Percentiles rank a stretch among this genome's conserved stretches.
Evolutionary conservation across 1,140 invertebrate species (phyloP).

Genomic region (Cherax quadricarinatus): DNA sequence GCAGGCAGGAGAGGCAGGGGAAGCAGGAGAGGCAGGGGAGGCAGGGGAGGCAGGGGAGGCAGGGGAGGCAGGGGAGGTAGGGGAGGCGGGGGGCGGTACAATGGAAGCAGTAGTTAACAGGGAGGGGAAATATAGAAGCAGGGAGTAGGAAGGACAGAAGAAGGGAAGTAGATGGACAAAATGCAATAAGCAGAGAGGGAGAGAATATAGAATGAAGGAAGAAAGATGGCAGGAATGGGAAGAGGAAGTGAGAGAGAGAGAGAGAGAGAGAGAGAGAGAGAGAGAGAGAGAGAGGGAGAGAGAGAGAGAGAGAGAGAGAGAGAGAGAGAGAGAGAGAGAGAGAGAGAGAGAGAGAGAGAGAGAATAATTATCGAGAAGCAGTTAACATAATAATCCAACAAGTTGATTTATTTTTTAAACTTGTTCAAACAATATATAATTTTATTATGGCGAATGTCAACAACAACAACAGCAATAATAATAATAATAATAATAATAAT

Average conservation of each 20-base stretch:
- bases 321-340: background rate
- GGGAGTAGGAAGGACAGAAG: slow-evolving; percentile 5
- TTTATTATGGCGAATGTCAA: too few species aligned
- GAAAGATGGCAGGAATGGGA: too few species aligned
- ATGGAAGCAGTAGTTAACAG: background rate
- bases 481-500: too few species aligned
- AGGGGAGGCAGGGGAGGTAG: too few species aligned
- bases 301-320: background rate
- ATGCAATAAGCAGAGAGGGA: background rate
- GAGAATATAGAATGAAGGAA: too few species aligned
- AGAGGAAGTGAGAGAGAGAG: background rate
- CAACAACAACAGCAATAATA: too few species aligned
- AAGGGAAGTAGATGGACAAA: slow-evolving; percentile 7
- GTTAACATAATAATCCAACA: too few species aligned
- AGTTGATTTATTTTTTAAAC: too few species aligned
- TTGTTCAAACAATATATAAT: too few species aligned
- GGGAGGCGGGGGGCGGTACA: background rate
- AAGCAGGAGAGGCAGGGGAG: background rate
- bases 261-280: too few species aligned
- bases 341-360: background rate
- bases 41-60: background rate
- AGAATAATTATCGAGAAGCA: too few species aligned
- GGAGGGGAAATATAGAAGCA: background rate
- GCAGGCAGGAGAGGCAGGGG: too few species aligned
- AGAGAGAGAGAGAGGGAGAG: background rate